These are phyloP conservation scores for Ursus arctos DNA, from an alignment of 2,113 vertebrate genomes.

Conservation along the genomic window DNA sequence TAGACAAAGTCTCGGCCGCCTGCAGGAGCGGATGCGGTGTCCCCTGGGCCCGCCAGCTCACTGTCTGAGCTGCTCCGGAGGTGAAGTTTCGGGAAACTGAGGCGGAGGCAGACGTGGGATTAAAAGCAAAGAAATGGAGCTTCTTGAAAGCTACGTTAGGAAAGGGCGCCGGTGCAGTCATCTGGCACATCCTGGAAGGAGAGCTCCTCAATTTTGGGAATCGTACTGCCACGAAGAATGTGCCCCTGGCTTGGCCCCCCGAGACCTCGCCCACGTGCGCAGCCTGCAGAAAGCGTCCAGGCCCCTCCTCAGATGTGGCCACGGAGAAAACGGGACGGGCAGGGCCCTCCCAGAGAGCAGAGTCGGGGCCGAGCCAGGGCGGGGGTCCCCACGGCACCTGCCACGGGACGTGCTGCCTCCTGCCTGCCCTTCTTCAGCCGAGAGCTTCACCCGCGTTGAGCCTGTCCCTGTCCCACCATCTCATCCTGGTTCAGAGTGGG, in stretches of 20 bases:
- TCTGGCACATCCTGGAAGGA: not conserved
- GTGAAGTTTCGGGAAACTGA: not conserved
- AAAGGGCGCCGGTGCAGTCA: not conserved
- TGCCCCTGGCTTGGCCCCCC: too few relatives aligned
- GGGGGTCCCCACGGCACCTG: fast-evolving
- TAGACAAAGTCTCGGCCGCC: not conserved
- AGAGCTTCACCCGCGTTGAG: not conserved
- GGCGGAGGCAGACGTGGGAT: not conserved
- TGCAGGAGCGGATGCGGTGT: not conserved
- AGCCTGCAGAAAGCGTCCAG: not conserved
- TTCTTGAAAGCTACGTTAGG: not conserved
- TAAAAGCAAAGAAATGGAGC: not conserved
- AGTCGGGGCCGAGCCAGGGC: not conserved
- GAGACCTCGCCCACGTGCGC: not conserved
- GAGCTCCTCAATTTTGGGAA: not conserved
- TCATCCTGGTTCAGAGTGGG: not conserved
- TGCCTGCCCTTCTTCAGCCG: not conserved
- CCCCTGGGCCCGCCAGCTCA: not conserved
- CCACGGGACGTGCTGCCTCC: too few relatives aligned
- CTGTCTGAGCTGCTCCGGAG: not conserved
- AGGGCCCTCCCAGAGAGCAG: too few relatives aligned
- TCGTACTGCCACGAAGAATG: not conserved
- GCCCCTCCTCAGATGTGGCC: not conserved
- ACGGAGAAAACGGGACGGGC: not conserved
- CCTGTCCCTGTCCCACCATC: not conserved